Evolutionary conservation across 2,113 vertebrate genomes (phyloP), one percentile per base, ranked within the genome.

Genomic region (Mugil cephalus): DNA sequence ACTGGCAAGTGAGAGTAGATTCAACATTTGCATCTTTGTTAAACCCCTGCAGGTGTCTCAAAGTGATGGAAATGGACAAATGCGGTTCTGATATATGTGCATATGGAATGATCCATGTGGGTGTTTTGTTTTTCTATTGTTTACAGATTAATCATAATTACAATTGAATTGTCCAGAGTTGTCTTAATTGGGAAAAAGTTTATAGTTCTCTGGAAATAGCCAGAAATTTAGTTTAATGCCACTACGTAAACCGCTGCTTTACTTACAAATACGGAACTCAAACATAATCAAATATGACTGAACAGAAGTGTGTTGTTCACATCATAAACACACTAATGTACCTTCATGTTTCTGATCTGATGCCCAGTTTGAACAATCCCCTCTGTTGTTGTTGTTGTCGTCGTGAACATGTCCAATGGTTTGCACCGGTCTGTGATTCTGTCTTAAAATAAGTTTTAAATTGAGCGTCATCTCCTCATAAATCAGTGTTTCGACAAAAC

Each of bases 401-500:
- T 30, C 30, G 7, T 24, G 19, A 6, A 15, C 39, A 38, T 39
- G 15, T 18, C 7, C 6, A 21, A 21, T 3, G 54, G 40, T 40
- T 56, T 58, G 7, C 6, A 24, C 30, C 13, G 17, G 14, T 46
- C 40, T 17, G 1, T 60, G 9, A 17, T 60, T 69, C 12, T 50
- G 34, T 38, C 13, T 42, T 40, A 42, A 52, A 79, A 55, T 52
- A 17, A 38, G 42, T 65, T 58, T 53, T 34, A 10, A 55, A 66
- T 46, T 61, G 10, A 66, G 53, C 17, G 45, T 10, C 9, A 2
- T 52, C 75, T 4, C 3, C 34, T 14, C 58, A 50, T 58, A 63
- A 81, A 59, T 74, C 43, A 40, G 52, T 46, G 13, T 68, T 76
- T 77, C 42, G 69, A 69, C 53, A 69, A n/a, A 56, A 43, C 69